phyloP scores from a whole-genome alignment of 2,113 vertebrate species.

The Petrocephalus microphthalmus region DNA sequence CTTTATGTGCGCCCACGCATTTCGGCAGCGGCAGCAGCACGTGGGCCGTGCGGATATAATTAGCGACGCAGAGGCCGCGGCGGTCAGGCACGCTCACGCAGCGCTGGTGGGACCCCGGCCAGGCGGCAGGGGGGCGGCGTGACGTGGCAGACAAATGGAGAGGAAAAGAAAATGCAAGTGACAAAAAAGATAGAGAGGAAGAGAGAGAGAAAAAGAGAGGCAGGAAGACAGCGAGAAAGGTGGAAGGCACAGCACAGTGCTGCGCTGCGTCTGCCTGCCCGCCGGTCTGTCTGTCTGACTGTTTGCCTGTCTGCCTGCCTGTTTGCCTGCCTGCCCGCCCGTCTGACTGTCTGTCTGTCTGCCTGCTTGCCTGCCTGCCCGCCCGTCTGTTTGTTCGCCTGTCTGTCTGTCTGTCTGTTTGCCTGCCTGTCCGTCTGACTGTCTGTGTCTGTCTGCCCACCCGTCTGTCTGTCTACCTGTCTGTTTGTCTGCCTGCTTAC shows the following conservation, averaged over 20 bases:
- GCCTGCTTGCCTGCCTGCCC: too few relatives aligned
- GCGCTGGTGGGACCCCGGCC: neutral
- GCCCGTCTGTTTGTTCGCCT: too few relatives aligned
- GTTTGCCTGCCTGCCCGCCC: neutral
- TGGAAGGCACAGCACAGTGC: neutral
- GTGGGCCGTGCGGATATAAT: constrained; percentile 47
- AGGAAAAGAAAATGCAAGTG: neutral
- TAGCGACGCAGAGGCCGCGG: constrained; percentile 16
- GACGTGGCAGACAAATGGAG: neutral
- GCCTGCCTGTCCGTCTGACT: neutral
- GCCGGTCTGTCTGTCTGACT: neutral
- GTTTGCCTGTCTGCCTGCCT: neutral
- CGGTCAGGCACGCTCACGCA: constrained; percentile 37
- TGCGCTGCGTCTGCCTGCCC: neutral
- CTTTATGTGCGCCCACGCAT: constrained; percentile 44
- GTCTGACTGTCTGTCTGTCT: neutral
- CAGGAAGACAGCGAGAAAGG: neutral
- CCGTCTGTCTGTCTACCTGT: too few relatives aligned
- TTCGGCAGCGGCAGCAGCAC: constrained; percentile 44
- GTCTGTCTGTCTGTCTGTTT: neutral
- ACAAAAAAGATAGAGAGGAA: neutral
- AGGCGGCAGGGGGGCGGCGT: neutral
- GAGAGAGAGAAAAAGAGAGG: neutral
- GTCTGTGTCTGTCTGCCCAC: neutral
- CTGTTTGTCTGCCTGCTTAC: neutral